Percentiles rank a stretch among this genome's conserved stretches.
phyloP scores from a whole-genome alignment of 2,113 vertebrate genomes.

The Tachycineta bicolor region DNA sequence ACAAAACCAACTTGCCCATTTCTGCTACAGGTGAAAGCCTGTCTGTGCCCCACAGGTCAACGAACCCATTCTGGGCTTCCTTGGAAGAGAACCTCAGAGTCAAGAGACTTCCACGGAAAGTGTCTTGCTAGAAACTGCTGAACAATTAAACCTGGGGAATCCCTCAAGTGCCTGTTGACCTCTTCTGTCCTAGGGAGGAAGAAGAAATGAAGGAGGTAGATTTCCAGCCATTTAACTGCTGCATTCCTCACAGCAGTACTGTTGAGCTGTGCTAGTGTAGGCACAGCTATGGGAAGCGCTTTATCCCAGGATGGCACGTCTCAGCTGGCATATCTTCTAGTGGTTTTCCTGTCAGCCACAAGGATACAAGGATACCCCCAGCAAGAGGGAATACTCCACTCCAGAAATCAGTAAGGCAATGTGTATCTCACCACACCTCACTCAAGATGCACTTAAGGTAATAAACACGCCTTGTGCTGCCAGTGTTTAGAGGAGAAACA shows the following conservation, averaged over 20 bases:
- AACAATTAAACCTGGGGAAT: background rate
- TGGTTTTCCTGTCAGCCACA: background rate
- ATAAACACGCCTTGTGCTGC: background rate
- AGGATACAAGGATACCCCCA: too few relatives aligned
- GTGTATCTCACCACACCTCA: background rate
- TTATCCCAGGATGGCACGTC: background rate
- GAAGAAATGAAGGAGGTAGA: background rate
- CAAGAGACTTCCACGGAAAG: slow-evolving; percentile 7
- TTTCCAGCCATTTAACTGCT: background rate
- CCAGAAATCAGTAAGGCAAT: background rate
- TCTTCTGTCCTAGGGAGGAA: background rate
- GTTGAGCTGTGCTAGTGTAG: background rate
- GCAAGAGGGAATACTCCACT: background rate
- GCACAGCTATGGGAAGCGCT: background rate
- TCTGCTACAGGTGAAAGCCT: slow-evolving; percentile 19
- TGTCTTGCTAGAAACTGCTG: background rate
- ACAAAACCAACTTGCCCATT: background rate
- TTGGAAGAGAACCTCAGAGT: slow-evolving; percentile 11
- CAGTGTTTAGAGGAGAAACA: background rate
- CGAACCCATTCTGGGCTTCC: background rate
- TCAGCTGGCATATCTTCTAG: background rate
- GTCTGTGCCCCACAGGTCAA: background rate
- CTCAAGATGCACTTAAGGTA: background rate
- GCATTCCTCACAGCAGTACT: background rate
- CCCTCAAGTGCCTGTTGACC: slow-evolving; percentile 10